Evolutionary conservation across 2,888 invertebrate species (phyloP).

Genomic region (Colletes collaris): DNA sequence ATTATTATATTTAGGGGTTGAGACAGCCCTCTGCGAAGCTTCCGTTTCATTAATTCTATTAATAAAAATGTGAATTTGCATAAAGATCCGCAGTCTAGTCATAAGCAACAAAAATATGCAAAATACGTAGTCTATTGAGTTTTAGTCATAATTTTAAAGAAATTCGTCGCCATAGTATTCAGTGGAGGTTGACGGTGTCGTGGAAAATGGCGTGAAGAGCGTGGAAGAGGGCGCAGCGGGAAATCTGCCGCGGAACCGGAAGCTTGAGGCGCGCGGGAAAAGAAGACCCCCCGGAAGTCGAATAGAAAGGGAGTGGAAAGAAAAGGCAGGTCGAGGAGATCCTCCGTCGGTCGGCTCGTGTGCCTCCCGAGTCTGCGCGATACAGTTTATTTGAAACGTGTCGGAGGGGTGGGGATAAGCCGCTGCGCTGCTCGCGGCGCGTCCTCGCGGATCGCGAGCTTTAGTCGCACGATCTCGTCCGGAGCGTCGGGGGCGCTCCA

Average conservation of each 20-base stretch:
- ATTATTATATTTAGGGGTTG: no score
- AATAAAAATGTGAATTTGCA: no score
- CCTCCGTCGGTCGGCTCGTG: slow-evolving; percentile 31
- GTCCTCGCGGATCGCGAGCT: slow-evolving; percentile 76
- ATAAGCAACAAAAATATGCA: no score
- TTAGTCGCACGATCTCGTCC: slow-evolving; percentile 81
- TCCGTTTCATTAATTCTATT: no score
- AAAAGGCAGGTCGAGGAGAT: slow-evolving; percentile 33
- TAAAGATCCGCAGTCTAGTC: no score
- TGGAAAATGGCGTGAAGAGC: slow-evolving; percentile 35
- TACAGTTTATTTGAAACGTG: slow-evolving; percentile 74
- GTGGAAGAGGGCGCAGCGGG: slow-evolving; percentile 29
- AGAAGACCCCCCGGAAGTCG: slow-evolving; percentile 18
- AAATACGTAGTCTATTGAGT: no score
- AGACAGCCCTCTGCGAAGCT: no score
- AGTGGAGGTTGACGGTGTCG: no score
- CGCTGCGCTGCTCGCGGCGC: slow-evolving; percentile 58
- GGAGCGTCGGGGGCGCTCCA: slow-evolving; percentile 76
- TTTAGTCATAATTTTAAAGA: no score
- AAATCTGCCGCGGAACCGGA: slow-evolving; percentile 58
- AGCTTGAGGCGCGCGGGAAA: slow-evolving; percentile 21
- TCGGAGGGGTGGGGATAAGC: slow-evolving; percentile 51
- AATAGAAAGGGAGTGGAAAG: slow-evolving; percentile 51
- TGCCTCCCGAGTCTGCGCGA: slow-evolving; percentile 70
- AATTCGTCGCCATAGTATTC: no score